Evolutionary conservation across 2,113 vertebrate genomes (phyloP), one percentile per base, ranked within the genome.

Genomic region (Rhea americana): DNA sequence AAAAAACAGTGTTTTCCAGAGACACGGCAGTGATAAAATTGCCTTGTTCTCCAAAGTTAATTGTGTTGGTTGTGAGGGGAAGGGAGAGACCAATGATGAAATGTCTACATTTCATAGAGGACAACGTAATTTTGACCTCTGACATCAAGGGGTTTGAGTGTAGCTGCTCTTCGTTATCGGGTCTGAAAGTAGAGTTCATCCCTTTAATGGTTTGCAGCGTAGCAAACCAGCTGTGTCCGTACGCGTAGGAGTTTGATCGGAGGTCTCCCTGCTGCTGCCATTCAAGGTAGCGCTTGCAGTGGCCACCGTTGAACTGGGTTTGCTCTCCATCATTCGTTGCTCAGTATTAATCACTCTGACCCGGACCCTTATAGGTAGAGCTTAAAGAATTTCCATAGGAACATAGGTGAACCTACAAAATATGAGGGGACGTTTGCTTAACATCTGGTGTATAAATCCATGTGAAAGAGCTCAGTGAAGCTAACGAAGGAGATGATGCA

Each of bases 181-280:
- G 19, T 12, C 78, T 75, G 71, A 61, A 94, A 71, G 82, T 4
- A 51, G 71, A 45, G 55, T 90, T 83, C 80, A 28, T 77, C 78
- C 81, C 78, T 45, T 32, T 5, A 90, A 51, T 55, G 73, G 20
- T 50, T 37, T 82, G 48, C 48, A 71, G 84, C 39, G 17, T 5
- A 82, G 65, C 18, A 7, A 47, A 7, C 63, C 68, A 43, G 83
- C 70, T 28, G 47, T 71, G 62, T 32, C 56, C 37, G 45, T 15
- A 19, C 8, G 48, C n/a, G 28, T 35, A 5, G 7, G 56, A 41
- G 32, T 5, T 58, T 28, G 35, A 3, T 0, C 1, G 3, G 43
- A 72, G 43, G 18, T 61, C 65, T 48, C 11, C 80, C 37, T 50
- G n/a, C 35, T 79, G 73, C 22, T 68, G 0, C 73, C 37, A 1